A percentile compares a stretch with the other conserved stretches of the same genome.
These are phyloP conservation scores for Galleria mellonella DNA, from an alignment of 1,140 invertebrate species.

Conservation along the genomic window DNA sequence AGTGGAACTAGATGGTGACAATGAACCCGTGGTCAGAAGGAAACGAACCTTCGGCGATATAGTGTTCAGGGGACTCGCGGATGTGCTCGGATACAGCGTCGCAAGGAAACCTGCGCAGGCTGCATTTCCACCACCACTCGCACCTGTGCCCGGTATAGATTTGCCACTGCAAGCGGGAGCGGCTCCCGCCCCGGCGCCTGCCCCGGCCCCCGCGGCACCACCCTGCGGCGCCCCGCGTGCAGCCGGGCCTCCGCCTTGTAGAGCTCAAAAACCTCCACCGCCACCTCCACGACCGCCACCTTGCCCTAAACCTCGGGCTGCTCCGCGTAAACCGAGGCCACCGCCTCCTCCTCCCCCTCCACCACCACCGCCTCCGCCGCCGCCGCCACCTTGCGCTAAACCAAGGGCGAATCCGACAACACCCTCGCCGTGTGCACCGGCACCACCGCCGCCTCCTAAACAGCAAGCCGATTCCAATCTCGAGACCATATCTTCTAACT, in stretches of 20 bases:
- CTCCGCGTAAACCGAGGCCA: slow-evolving; percentile 26
- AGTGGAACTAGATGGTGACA: slow-evolving; percentile 25
- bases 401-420: slow-evolving; percentile 43
- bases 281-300: slow-evolving; percentile 33
- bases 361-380: slow-evolving; percentile 40
- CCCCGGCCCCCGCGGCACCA: slow-evolving; percentile 24
- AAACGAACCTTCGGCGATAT: slow-evolving; percentile 70
- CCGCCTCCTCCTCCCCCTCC: slow-evolving; percentile 29
- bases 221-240: slow-evolving; percentile 26
- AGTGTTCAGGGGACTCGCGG: slow-evolving; percentile 65
- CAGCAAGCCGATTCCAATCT: slow-evolving; percentile 38
- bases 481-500: slow-evolving; percentile 52
- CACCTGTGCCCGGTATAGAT: slow-evolving; percentile 57
- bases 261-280: slow-evolving; percentile 15
- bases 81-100: slow-evolving; percentile 63
- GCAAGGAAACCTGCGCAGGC: slow-evolving; percentile 58
- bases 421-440: slow-evolving; percentile 40
- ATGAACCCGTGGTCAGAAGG: slow-evolving; percentile 56
- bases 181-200: slow-evolving; percentile 23
- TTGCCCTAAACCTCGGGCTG: slow-evolving; percentile 40
- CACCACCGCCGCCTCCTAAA: slow-evolving; percentile 33
- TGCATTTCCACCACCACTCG: slow-evolving; percentile 54
- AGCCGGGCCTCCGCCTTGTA: slow-evolving; percentile 25
- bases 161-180: slow-evolving; percentile 31
- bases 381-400: slow-evolving; percentile 33